Evolutionary conservation across 2,113 vertebrate genomes (phyloP), one percentile per base, ranked within the genome.

Genomic region (Diglossa brunneiventris): DNA sequence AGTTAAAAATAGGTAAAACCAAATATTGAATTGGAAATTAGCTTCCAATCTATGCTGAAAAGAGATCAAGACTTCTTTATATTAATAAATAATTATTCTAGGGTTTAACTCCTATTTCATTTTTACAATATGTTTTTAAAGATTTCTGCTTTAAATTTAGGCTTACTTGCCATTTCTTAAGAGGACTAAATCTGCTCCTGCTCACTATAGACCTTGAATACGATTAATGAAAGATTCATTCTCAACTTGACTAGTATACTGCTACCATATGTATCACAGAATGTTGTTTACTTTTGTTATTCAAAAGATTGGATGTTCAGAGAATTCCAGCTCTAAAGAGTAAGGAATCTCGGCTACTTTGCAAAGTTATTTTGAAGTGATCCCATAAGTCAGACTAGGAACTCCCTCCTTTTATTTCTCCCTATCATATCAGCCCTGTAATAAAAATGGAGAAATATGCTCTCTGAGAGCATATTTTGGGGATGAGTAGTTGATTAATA

Each of bases 1-100:
- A 90, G 86, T 92, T 85, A 92, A 94, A 95, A 97, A 87, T 91
- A 97, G 63, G 83, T 87, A 92, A 62, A 87, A 92, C 61, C 59
- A 66, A 97, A 72, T 88, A 91, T 6, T 95, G 61, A 73, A 62
- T 93, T 94, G 88, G 72, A 93, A 94, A 87, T 93, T 72, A 96
- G 41, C 58, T 91, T 90, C 80, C 86, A 96, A 63, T 94, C 82
- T 94, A 44, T 89, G 35, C 87, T 94, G 89, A 87, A 95, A 90
- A 69, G 58, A 87, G 56, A 75, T 73, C 37, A 39, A 35, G 39
- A 66, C 28, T 59, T 83, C 21, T 81, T 26, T 58, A 3, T 72
- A 62, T 64, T 80, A 39, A 35, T 56, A 84, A 90, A 87, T 44
- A 3, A 85, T 59, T 2, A 3, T 47, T 91, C 17, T 82, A 68